Evolutionary conservation across 2,113 vertebrate species (phyloP).

Genomic region (Trochalopteron elliotii): DNA sequence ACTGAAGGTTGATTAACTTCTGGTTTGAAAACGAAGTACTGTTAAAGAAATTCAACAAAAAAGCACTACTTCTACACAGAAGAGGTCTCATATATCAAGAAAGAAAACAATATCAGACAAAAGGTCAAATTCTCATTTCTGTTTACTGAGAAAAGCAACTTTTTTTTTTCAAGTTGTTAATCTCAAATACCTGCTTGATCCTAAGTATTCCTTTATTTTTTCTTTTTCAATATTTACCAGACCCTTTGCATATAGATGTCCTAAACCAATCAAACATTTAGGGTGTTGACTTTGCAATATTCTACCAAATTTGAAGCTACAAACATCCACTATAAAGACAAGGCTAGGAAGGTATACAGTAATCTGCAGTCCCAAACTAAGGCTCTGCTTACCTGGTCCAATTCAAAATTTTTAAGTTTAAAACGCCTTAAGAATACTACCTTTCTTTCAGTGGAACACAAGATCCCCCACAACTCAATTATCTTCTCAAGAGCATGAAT

Average conservation of each 20-base stretch:
- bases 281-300: not conserved
- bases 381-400: not conserved
- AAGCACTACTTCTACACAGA: not conserved
- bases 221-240: not conserved
- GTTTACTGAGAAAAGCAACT: not conserved
- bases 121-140: not conserved
- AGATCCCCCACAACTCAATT: fast-evolving
- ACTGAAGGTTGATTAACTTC: not conserved
- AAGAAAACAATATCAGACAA: not conserved
- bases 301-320: not conserved
- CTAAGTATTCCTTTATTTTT: not conserved
- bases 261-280: not conserved
- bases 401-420: not conserved
- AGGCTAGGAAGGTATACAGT: not conserved
- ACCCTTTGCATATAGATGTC: not conserved
- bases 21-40: not conserved
- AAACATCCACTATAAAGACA: not conserved
- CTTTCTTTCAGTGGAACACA: not conserved
- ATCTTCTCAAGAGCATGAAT: not conserved
- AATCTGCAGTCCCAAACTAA: not conserved
- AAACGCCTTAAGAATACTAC: not conserved
- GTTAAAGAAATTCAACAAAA: not conserved
- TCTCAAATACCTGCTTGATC: not conserved
- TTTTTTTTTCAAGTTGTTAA: not conserved
- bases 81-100: not conserved